These are phyloP conservation scores for Hemiprocne comata DNA, from an alignment of 2,113 vertebrate species.

Conservation along the genomic window DNA sequence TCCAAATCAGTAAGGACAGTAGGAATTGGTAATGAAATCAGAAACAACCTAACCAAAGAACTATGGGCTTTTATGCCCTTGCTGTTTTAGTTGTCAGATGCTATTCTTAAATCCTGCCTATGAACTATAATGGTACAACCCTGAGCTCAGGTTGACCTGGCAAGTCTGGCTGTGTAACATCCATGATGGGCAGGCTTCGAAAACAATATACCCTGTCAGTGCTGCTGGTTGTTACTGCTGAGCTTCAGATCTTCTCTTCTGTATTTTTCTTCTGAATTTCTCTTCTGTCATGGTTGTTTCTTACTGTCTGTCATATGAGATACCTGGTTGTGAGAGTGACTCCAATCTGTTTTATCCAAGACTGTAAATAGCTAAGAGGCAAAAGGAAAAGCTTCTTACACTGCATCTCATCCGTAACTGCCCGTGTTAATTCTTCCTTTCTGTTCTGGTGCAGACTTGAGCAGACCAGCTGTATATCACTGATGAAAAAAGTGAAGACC, in stretches of 20 bases:
- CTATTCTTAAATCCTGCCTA: neutral
- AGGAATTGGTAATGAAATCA: neutral
- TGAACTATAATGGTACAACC: neutral
- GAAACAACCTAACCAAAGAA: neutral
- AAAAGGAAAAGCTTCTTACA: conserved; percentile 26
- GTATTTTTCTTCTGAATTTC: neutral
- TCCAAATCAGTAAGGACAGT: neutral
- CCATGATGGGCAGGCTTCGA: neutral
- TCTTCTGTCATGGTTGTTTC: neutral
- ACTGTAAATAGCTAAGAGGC: conserved; percentile 1
- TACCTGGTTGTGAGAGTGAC: neutral
- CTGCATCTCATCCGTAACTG: neutral
- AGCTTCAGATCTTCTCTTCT: neutral
- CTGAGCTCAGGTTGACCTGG: conserved; percentile 11
- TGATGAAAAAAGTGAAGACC: neutral
- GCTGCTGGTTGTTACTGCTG: neutral
- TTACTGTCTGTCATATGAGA: neutral
- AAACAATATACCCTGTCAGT: neutral
- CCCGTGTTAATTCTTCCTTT: neutral
- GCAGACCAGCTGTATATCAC: neutral
- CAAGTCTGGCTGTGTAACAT: neutral
- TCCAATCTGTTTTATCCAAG: neutral
- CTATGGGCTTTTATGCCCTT: neutral
- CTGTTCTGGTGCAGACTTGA: neutral
- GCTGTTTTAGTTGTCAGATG: neutral